A percentile compares a stretch with the other conserved stretches of the same genome.
phyloP scores from a whole-genome alignment of 2,797 vertebrate genomes.

The Cirrhinus molitorella region DNA sequence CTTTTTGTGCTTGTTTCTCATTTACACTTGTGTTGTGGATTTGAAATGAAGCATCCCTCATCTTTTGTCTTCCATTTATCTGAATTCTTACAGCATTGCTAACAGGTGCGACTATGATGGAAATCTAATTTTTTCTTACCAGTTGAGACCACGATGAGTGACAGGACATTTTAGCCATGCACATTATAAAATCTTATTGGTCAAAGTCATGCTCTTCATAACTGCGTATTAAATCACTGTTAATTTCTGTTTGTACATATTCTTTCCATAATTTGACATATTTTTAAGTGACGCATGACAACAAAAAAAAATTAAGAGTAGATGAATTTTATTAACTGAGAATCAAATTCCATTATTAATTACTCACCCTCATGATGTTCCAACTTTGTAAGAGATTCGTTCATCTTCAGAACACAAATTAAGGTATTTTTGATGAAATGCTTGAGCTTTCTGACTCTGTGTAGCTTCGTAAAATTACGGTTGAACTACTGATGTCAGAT shows the following conservation, averaged over 20 bases:
- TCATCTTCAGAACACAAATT: no score
- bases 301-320: neutral
- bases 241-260: neutral
- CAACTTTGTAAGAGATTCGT: no score
- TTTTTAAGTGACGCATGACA: neutral
- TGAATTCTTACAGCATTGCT: neutral
- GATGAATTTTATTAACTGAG: neutral
- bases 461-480: no score
- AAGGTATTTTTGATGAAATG: no score
- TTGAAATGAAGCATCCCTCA: neutral
- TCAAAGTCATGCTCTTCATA: neutral
- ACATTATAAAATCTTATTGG: neutral
- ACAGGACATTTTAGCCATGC: neutral
- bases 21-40: slow-evolving; percentile 18
- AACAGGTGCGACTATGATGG: neutral
- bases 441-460: no score
- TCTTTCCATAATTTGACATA: neutral
- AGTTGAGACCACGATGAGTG: no score
- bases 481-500: no score
- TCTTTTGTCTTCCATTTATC: neutral
- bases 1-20: neutral
- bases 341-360: neutral
- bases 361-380: no score
- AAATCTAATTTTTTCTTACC: neutral
- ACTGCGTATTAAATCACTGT: neutral